Percentiles rank a stretch among this genome's conserved stretches.
phyloP scores from a whole-genome alignment of 2,888 invertebrate genomes.

The Drosophila niveifrons region DNA sequence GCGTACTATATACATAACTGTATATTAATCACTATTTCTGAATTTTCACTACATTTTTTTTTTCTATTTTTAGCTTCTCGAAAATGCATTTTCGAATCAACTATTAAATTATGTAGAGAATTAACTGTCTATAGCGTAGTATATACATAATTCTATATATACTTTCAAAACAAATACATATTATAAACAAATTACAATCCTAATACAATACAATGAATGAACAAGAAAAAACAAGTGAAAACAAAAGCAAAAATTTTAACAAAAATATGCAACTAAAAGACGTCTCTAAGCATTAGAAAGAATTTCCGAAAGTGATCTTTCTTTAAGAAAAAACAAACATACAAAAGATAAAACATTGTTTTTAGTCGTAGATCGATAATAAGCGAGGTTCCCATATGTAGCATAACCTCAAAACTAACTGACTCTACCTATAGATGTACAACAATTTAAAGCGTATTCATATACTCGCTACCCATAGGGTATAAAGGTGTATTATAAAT shows the following conservation, averaged over 20 bases:
- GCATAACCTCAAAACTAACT: conserved; percentile 13
- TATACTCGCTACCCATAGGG: too few species aligned
- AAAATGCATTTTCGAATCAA: conserved; percentile 1
- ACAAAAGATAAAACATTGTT: conserved; percentile 2
- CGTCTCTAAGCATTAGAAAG: conserved; percentile 11
- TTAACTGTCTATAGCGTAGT: background rate
- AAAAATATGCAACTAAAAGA: background rate
- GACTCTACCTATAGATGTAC: conserved; percentile 5
- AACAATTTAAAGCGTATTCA: background rate
- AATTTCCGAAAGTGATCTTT: conserved; percentile 43
- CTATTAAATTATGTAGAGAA: background rate
- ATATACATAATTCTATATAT: conserved; percentile 13
- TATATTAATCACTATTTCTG: too few species aligned
- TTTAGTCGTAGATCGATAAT: conserved; percentile 6
- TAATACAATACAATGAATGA: conserved; percentile 2
- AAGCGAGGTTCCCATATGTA: conserved; percentile 2
- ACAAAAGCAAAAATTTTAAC: background rate
- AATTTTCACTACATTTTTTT: background rate
- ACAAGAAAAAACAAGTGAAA: too few species aligned
- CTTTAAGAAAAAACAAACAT: conserved; percentile 43
- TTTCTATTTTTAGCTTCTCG: background rate
- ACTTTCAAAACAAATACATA: conserved; percentile 5
- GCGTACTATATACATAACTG: background rate
- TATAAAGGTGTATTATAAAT: too few species aligned
- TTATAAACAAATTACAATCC: background rate